These are phyloP conservation scores for Bhutanitis thaidina DNA, from an alignment of 2,888 invertebrate species.

Conservation along the genomic window DNA sequence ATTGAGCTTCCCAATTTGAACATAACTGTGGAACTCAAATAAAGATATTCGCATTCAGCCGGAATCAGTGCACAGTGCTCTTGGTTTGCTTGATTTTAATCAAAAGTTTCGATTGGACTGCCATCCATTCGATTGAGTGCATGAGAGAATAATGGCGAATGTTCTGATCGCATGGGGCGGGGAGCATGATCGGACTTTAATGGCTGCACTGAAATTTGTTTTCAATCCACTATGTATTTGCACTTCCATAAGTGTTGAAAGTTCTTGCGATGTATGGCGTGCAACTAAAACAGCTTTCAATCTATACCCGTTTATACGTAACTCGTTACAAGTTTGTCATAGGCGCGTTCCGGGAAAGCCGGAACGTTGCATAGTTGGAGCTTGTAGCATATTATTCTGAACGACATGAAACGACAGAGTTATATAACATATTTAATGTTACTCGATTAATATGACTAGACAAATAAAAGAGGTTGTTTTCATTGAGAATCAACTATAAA, in stretches of 20 bases:
- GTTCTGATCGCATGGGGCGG: conserved; percentile 33
- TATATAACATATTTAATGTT: conserved; percentile 11
- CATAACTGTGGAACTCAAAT: conserved; percentile 66
- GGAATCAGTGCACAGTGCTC: conserved; percentile 51
- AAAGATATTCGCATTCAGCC: conserved; percentile 67
- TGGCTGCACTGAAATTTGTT: conserved; percentile 59
- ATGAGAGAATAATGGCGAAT: conserved; percentile 38
- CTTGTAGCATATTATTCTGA: conserved; percentile 28
- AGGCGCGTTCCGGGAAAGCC: conserved; percentile 31
- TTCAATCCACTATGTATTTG: conserved; percentile 68
- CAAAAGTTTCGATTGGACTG: conserved; percentile 77
- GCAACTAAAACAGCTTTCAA: conserved; percentile 32
- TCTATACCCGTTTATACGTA: conserved; percentile 40
- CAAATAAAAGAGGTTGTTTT: not conserved
- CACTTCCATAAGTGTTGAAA: conserved; percentile 64
- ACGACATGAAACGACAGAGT: conserved; percentile 25
- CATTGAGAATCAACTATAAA: too few relatives aligned
- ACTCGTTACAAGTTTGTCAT: conserved; percentile 60
- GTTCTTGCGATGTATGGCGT: conserved; percentile 40
- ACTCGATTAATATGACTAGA: conserved; percentile 8
- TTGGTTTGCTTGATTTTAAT: conserved; percentile 77
- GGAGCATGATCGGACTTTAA: conserved; percentile 58
- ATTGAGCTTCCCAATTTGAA: conserved; percentile 54
- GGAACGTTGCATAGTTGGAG: conserved; percentile 31
- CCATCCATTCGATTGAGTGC: conserved; percentile 59